Conservation (phyloP, 2,797 vertebrate species). For the Menidia menidia region DNA sequence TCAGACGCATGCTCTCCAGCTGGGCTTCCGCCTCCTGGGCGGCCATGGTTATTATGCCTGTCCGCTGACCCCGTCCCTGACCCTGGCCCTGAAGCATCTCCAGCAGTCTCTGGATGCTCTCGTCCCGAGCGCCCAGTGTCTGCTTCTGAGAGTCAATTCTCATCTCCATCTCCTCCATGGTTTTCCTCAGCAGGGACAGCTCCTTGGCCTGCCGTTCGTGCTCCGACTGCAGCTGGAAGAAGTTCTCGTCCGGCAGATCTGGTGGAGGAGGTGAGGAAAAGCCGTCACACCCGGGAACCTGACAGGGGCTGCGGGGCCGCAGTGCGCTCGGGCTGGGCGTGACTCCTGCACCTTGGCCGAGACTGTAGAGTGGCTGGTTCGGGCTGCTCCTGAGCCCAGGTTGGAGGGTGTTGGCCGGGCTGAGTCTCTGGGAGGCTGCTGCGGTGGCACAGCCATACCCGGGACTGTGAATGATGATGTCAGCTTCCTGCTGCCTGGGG, state of each 20-base stretch:
- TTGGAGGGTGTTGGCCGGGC: constrained; percentile 68
- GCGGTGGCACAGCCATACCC: constrained; percentile 64
- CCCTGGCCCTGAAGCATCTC: constrained; percentile 90
- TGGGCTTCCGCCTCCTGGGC: constrained; percentile 91
- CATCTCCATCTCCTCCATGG: constrained; percentile 95
- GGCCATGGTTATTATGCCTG: constrained; percentile 68
- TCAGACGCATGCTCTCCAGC: constrained; percentile 92
- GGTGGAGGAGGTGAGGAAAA: constrained; percentile 81
- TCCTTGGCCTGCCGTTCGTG: constrained; percentile 96
- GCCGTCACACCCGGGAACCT: constrained; percentile 78
- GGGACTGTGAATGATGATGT: constrained; percentile 79
- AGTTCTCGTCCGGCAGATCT: constrained; percentile 92
- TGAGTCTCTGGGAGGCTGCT: constrained; percentile 56
- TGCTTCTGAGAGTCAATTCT: constrained; percentile 96
- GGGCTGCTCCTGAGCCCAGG: constrained; percentile 54
- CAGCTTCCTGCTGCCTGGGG: constrained; percentile 75
- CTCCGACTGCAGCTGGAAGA: constrained; percentile 90
- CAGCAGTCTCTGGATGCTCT: constrained; percentile 95
- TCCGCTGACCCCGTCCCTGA: constrained; percentile 81
- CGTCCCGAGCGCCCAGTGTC: constrained; percentile 92
- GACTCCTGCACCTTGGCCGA: constrained; percentile 24
- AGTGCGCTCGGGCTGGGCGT: constrained; percentile 37
- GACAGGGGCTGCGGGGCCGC: constrained; percentile 69
- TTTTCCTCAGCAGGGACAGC: constrained; percentile 91
- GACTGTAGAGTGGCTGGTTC: constrained; percentile 50